phyloP scores from a whole-genome alignment of 2,888 invertebrate species.

The Plebejus melissa region DNA sequence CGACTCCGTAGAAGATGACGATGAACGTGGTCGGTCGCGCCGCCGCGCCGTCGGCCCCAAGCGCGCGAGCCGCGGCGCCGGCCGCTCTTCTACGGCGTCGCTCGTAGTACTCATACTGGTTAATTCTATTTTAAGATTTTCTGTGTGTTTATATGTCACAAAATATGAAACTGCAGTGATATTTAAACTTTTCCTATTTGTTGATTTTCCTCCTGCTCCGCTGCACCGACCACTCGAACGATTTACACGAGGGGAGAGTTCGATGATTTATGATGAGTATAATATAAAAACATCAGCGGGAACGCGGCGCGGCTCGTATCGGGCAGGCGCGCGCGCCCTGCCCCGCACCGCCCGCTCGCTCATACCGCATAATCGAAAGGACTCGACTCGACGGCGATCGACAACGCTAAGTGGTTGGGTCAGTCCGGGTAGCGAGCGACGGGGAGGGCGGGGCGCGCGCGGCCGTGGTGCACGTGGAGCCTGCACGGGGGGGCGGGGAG shows the following conservation, averaged over 20 bases:
- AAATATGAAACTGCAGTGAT: not conserved
- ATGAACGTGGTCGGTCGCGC: not conserved
- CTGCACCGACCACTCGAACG: not conserved
- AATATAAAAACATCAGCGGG: constrained; percentile 52
- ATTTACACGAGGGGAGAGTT: not conserved
- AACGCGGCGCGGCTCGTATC: constrained; percentile 44
- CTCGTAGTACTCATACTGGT: not conserved
- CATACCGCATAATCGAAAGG: no score
- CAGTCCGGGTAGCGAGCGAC: not conserved
- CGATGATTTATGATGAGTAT: constrained; percentile 16
- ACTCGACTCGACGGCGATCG: no score
- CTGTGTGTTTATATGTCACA: constrained; percentile 18
- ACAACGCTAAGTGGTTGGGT: no score
- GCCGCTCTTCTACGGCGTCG: not conserved
- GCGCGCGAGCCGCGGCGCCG: not conserved
- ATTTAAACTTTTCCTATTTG: not conserved
- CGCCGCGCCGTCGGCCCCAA: not conserved
- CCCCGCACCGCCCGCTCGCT: not conserved
- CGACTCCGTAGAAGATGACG: constrained; percentile 8
- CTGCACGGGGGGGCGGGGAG: constrained; percentile 70
- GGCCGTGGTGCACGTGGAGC: constrained; percentile 61
- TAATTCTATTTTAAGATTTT: constrained; percentile 16
- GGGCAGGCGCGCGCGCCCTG: not conserved
- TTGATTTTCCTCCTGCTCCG: not conserved
- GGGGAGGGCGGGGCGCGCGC: not conserved